Conservation (phyloP, 2,113 vertebrate genomes). For the Alligator mississippiensis region DNA sequence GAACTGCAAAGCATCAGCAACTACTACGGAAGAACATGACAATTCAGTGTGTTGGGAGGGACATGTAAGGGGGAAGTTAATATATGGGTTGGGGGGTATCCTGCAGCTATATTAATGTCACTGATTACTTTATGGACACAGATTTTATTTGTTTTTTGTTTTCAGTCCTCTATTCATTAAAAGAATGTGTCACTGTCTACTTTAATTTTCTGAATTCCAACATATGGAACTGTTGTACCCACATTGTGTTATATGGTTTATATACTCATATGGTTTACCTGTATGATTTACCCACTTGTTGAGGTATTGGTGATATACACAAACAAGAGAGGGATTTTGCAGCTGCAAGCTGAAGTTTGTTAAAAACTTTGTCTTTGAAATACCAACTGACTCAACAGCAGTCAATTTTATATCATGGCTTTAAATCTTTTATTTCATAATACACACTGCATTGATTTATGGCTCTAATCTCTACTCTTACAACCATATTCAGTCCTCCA, state of each 20-base stretch:
- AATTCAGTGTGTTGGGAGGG: background rate
- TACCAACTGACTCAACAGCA: background rate
- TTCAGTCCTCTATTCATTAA: background rate
- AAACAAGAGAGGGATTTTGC: background rate
- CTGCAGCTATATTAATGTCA: background rate
- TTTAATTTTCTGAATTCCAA: background rate
- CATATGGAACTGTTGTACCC: background rate
- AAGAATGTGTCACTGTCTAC: background rate
- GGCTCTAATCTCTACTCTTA: background rate
- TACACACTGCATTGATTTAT: background rate
- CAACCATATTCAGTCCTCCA: too few species aligned
- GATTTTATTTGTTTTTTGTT: background rate
- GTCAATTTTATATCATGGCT: background rate
- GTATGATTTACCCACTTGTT: too few species aligned
- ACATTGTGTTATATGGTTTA: too few species aligned
- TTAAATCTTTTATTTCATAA: background rate
- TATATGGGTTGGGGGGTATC: background rate
- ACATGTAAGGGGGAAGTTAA: background rate
- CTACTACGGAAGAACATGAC: background rate
- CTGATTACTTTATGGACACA: background rate
- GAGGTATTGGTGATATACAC: background rate
- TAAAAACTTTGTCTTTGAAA: background rate
- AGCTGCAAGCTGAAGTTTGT: background rate
- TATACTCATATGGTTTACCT: too few species aligned
- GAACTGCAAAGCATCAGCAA: background rate